A percentile compares a stretch with the other conserved stretches of the same genome.
Evolutionary conservation across 1,140 invertebrate genomes (phyloP).

Genomic region (Gonioctena quinquepunctata): DNA sequence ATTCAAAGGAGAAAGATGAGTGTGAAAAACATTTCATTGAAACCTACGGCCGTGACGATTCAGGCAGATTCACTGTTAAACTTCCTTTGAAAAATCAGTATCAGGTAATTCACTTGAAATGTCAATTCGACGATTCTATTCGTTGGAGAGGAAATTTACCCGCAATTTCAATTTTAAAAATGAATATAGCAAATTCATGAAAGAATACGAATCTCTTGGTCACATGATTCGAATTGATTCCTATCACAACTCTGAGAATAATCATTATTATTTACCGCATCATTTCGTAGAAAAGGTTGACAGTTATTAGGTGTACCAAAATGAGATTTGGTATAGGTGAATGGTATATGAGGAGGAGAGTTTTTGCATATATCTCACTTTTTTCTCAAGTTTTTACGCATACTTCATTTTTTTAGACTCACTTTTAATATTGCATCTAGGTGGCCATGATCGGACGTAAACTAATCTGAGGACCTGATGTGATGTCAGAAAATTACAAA

Average conservation of each 20-base stretch:
- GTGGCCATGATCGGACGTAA: too few species aligned
- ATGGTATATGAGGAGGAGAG: too few species aligned
- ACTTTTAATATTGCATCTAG: too few species aligned
- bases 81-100: constrained; percentile 44
- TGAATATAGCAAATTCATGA: constrained; percentile 45
- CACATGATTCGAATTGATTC: constrained; percentile 28
- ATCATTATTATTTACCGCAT: constrained; percentile 47
- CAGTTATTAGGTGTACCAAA: too few species aligned
- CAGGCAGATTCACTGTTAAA: constrained; percentile 46
- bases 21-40: constrained; percentile 43
- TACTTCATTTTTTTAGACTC: too few species aligned
- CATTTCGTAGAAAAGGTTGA: too few species aligned
- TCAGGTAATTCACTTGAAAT: constrained; percentile 45
- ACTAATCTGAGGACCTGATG: too few species aligned
- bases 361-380: too few species aligned
- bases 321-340: too few species aligned
- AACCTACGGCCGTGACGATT: constrained; percentile 27
- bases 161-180: constrained; percentile 35
- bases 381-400: too few species aligned
- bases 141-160: constrained; percentile 42
- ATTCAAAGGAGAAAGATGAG: constrained; percentile 33
- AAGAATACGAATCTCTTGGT: constrained; percentile 47
- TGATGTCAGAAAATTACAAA: too few species aligned
- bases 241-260: background rate
- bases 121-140: constrained; percentile 43